phyloP scores from a whole-genome alignment of 2,888 invertebrate species.

The Ochropacha duplaris region DNA sequence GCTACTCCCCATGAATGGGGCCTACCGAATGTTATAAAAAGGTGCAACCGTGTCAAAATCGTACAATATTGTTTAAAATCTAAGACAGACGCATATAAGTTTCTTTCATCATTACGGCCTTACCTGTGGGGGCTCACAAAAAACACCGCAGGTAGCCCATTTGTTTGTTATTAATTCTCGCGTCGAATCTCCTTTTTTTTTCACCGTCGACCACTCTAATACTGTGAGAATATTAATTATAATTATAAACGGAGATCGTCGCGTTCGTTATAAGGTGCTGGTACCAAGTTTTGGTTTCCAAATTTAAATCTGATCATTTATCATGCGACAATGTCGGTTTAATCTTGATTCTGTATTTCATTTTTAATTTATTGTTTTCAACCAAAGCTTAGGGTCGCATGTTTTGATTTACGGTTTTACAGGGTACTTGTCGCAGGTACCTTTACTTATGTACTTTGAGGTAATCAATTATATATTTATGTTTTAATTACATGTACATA shows the following conservation, averaged over 20 bases:
- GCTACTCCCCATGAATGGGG: conserved; percentile 70
- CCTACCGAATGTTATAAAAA: conserved; percentile 59
- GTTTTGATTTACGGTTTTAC: conserved; percentile 35
- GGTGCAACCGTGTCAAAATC: conserved; percentile 78
- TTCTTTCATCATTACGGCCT: conserved; percentile 74
- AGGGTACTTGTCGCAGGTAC: background rate
- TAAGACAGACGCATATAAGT: conserved; percentile 77
- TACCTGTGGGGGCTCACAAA: conserved; percentile 80
- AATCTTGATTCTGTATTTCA: conserved; percentile 67
- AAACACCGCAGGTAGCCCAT: conserved; percentile 82
- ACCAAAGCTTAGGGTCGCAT: conserved; percentile 32
- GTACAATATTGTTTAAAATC: conserved; percentile 76
- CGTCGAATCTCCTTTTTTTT: conserved; percentile 76
- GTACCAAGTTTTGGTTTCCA: conserved; percentile 69
- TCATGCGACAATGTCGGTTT: conserved; percentile 80
- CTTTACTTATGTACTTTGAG: background rate
- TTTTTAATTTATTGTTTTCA: conserved; percentile 50
- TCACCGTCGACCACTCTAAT: conserved; percentile 74
- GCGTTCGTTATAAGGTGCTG: conserved; percentile 71
- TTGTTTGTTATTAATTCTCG: conserved; percentile 84
- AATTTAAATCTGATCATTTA: conserved; percentile 81
- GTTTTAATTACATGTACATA: background rate
- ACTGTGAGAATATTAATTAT: conserved; percentile 83
- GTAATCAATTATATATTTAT: background rate
- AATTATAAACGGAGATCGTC: conserved; percentile 80